A percentile compares a stretch with the other conserved stretches of the same genome.
These are phyloP conservation scores for Albula glossodonta DNA, from an alignment of 2,113 vertebrate species.

Conservation along the genomic window DNA sequence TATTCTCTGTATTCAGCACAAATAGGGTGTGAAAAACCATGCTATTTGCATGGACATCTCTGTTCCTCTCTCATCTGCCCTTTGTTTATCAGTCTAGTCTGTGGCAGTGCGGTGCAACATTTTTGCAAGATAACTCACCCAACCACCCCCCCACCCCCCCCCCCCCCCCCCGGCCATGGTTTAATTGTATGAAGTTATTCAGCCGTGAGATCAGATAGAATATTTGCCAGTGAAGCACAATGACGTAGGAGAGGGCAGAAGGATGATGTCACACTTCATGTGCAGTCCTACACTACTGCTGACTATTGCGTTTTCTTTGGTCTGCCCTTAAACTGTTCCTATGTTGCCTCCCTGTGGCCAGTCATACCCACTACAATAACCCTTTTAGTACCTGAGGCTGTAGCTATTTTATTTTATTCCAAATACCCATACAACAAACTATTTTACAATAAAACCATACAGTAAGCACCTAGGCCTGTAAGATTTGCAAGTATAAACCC, in stretches of 20 bases:
- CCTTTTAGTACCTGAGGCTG: not conserved
- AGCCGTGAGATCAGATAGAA: not conserved
- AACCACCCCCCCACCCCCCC: too few species aligned
- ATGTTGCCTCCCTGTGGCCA: not conserved
- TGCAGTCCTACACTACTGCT: not conserved
- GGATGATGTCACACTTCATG: not conserved
- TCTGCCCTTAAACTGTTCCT: not conserved
- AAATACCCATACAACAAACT: not conserved
- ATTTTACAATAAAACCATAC: too few species aligned
- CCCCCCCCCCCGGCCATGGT: not conserved
- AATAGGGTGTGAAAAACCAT: not conserved
- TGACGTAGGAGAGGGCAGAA: not conserved
- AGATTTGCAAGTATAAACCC: too few species aligned
- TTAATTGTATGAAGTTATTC: constrained; percentile 10
- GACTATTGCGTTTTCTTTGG: not conserved
- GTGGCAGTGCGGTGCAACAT: not conserved
- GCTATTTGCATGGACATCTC: not conserved
- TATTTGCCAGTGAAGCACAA: not conserved
- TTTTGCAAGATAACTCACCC: not conserved
- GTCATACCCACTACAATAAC: not conserved
- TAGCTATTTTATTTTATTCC: not conserved
- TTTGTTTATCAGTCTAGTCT: not conserved
- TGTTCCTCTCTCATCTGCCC: not conserved
- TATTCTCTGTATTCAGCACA: not conserved
- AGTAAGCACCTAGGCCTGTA: too few species aligned